Conservation (phyloP, 2,113 vertebrate genomes). For the Candoia aspera region DNA sequence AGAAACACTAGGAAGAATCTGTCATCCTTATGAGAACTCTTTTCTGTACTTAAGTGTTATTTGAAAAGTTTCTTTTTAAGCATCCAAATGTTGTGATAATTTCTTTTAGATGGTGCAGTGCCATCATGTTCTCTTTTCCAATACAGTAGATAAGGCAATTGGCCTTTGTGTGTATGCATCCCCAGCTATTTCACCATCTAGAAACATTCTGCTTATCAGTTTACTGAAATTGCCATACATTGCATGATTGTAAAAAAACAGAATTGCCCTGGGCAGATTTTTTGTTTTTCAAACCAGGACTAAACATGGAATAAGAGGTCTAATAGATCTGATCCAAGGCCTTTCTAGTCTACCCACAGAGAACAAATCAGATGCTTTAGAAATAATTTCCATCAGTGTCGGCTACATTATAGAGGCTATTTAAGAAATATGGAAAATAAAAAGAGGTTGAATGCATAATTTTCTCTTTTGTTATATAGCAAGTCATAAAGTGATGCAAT, state of each 20-base stretch:
- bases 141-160: not conserved
- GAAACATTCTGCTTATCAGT: not conserved
- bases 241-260: not conserved
- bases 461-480: slow-evolving; percentile 10
- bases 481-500: not conserved
- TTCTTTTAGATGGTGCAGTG: not conserved
- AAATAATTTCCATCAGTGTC: not conserved
- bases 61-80: not conserved
- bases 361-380: not conserved
- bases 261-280: not conserved
- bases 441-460: slow-evolving; percentile 10
- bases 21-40: not conserved
- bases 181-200: not conserved
- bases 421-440: slow-evolving; percentile 5
- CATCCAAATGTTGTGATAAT: no score
- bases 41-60: not conserved
- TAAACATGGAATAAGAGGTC: not conserved
- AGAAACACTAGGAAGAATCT: not conserved
- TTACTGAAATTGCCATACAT: not conserved
- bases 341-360: not conserved
- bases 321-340: not conserved
- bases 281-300: not conserved
- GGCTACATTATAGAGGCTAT: not conserved
- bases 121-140: not conserved
- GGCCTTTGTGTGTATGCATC: not conserved